These are phyloP conservation scores for Ammodytes dubius DNA, from an alignment of 2,113 vertebrate genomes.

Conservation along the genomic window DNA sequence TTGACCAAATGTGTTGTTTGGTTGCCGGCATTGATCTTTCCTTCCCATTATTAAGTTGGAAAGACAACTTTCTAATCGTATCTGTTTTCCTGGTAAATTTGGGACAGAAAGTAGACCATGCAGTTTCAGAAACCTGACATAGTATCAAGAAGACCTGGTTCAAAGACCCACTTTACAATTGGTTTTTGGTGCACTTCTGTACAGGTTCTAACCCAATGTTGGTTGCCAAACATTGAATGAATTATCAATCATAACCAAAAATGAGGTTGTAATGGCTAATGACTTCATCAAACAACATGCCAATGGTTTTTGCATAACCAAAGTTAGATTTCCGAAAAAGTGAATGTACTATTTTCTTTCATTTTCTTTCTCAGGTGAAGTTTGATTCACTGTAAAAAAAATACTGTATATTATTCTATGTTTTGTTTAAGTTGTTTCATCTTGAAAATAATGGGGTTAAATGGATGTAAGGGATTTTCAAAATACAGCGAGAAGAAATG, in stretches of 20 bases:
- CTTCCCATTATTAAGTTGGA: neutral
- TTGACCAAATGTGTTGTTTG: neutral
- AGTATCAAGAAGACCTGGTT: neutral
- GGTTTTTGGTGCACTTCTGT: neutral
- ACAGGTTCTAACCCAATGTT: neutral
- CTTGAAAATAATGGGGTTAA: neutral
- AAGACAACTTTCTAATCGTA: neutral
- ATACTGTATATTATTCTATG: conserved; percentile 30
- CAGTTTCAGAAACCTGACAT: neutral
- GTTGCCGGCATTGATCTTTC: neutral
- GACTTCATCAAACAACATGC: neutral
- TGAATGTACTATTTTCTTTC: conserved; percentile 66
- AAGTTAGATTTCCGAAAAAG: conserved; percentile 19
- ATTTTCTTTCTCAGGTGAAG: conserved; percentile 39
- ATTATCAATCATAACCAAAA: too few relatives aligned
- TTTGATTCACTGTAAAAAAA: conserved; percentile 31
- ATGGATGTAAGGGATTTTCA: neutral
- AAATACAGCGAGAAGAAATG: neutral
- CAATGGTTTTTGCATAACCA: conserved; percentile 8
- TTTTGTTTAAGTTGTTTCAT: conserved; percentile 16
- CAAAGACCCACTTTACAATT: neutral
- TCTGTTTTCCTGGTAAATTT: conserved; percentile 2
- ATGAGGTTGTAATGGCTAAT: neutral
- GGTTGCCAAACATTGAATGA: too few relatives aligned
- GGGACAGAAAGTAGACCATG: neutral